Base-by-base conservation (phyloP, 2,113 vertebrate genomes). In the Callospermophilus lateralis region DNA sequence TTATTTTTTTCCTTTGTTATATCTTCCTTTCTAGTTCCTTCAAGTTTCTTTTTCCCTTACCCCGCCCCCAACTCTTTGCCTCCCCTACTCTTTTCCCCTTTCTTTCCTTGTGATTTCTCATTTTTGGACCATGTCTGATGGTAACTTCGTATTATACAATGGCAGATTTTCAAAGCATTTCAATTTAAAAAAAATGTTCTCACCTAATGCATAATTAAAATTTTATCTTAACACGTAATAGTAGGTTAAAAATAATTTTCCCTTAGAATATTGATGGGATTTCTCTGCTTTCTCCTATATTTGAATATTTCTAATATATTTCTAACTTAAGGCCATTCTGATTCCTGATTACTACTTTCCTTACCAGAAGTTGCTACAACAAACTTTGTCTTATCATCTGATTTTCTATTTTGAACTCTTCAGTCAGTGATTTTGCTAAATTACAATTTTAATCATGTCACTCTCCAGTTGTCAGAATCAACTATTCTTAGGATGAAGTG, bases 381-480 rank as follows among this genome's bases (percentile, higher is more conserved):
- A 65, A 68, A 67, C 8, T 34, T 76, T 26, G 16, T 77, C 19
- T 8, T 73, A 9, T 80, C n/a, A 22, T 48, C 11, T 74, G 16
- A 5, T 42, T 93, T 92, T 76, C 30, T 77, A 26, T 51, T 83
- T 58, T 61, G 37, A 6, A 55, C 34, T 67, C 28, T 42, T 65
- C 42, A 61, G 32, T 9, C 13, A 34, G 37, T 63, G 30, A 45
- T 92, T 77, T 93, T 83, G 48, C 19, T 55, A 28, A 89, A 73
- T 63, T 72, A 24, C 15, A 86, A 9, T 26, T 80, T 94, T 86
- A 83, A 68, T 78, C 32, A 78, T n/a, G 12, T 26, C n/a, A 42
- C 28, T 4, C 37, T 77, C 80, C 34, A 39, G 30, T 89, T 95
- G 73, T 89, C 68, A 84, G 39, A 90, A 15, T 91, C 51, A 81